These are phyloP conservation scores for Danio albolineatus DNA, from an alignment of 2,797 vertebrate species.

Conservation along the genomic window DNA sequence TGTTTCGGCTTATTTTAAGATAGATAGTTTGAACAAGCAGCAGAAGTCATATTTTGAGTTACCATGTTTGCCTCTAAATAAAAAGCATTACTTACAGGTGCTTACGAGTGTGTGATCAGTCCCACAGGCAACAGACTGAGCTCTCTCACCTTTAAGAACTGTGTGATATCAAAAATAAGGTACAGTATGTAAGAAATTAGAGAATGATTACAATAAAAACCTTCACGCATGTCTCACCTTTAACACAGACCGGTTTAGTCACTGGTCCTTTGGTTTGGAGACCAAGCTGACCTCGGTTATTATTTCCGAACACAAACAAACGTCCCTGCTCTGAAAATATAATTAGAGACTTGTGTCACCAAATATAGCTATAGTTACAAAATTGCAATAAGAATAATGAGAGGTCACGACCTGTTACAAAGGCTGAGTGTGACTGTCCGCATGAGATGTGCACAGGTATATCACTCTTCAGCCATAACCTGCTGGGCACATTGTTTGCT, in stretches of 20 bases:
- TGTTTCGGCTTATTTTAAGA: too few relatives aligned
- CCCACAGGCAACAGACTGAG: constrained; percentile 88
- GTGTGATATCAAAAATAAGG: constrained; percentile 52
- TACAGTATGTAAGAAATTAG: background rate
- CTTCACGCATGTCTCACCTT: constrained; percentile 78
- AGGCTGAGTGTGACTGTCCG: constrained; percentile 86
- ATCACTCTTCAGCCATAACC: constrained; percentile 92
- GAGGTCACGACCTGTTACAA: constrained; percentile 83
- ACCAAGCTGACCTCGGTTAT: constrained; percentile 87
- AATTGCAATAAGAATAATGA: background rate
- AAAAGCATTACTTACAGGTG: constrained; percentile 80
- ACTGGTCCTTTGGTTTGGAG: constrained; percentile 79
- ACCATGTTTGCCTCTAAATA: background rate
- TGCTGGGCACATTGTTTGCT: constrained; percentile 84
- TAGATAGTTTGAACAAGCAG: too few relatives aligned
- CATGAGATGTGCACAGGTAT: constrained; percentile 81
- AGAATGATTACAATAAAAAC: background rate
- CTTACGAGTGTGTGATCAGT: constrained; percentile 88
- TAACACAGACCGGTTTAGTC: constrained; percentile 85
- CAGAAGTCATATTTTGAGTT: too few relatives aligned
- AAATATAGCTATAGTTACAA: constrained; percentile 13
- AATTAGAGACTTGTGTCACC: constrained; percentile 2
- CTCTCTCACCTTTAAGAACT: constrained; percentile 88
- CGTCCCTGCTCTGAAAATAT: constrained; percentile 82
- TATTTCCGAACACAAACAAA: constrained; percentile 89